phyloP scores from a whole-genome alignment of 2,113 vertebrate genomes.

The Campylomormyrus tamandua region DNA sequence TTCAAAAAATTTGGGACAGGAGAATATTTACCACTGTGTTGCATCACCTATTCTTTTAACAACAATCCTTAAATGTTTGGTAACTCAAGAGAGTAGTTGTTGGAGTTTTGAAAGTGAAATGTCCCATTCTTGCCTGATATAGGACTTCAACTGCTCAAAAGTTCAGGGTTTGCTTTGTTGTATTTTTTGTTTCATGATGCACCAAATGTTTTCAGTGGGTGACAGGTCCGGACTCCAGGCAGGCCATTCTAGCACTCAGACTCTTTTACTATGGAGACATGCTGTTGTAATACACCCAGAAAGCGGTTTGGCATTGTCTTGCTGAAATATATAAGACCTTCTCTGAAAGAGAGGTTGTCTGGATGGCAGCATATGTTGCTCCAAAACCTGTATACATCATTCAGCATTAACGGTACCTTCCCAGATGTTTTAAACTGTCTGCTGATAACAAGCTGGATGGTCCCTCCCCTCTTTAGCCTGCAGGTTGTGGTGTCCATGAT shows the following conservation, averaged over 20 bases:
- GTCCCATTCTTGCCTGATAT: background rate
- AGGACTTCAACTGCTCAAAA: background rate
- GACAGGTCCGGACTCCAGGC: background rate
- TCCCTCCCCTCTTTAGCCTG: background rate
- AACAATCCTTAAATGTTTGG: background rate
- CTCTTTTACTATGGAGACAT: background rate
- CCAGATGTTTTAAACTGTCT: background rate
- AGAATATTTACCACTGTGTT: background rate
- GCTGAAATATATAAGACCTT: background rate
- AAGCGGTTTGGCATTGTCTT: background rate
- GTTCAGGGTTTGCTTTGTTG: background rate
- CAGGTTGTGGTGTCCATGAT: background rate
- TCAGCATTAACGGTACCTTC: background rate
- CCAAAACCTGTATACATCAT: background rate
- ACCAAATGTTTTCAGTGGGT: background rate
- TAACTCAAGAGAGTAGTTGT: background rate
- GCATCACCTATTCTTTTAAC: background rate
- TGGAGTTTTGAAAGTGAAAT: background rate
- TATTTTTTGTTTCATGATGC: background rate
- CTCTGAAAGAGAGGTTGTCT: background rate
- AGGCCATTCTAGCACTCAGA: background rate
- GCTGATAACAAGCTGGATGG: background rate
- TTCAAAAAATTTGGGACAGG: background rate
- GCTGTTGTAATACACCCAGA: background rate
- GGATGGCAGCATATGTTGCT: background rate